These are phyloP conservation scores for Dasysyrphus tricinctus DNA, from an alignment of 2,888 invertebrate genomes.

Conservation along the genomic window DNA sequence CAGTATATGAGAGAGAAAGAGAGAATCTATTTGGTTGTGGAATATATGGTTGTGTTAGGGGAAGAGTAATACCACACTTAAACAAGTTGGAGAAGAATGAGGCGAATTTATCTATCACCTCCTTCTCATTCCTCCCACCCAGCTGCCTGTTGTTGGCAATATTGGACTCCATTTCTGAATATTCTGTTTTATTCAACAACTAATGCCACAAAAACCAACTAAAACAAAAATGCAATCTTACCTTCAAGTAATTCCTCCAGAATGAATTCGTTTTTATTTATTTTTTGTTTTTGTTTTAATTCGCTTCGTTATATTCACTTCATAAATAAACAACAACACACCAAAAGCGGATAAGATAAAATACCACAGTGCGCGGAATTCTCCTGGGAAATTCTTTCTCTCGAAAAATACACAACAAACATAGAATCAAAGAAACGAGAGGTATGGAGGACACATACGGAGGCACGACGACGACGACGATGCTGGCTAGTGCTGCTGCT, in stretches of 20 bases:
- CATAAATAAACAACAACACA: conserved; percentile 65
- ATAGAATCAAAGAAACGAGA: conserved; percentile 33
- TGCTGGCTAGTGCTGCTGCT: conserved; percentile 21
- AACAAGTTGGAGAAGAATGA: conserved; percentile 27
- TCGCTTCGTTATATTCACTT: conserved; percentile 61
- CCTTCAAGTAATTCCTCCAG: conserved; percentile 64
- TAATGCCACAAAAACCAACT: conserved; percentile 15
- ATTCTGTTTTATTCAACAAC: conserved; percentile 12
- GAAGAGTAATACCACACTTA: conserved; percentile 32
- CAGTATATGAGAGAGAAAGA: background rate
- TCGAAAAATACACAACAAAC: conserved; percentile 61
- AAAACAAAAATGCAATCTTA: conserved; percentile 35
- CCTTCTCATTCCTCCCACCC: conserved; percentile 20
- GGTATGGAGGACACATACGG: conserved; percentile 26
- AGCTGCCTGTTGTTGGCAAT: conserved; percentile 22
- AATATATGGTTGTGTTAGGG: conserved; percentile 18
- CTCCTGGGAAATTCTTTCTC: conserved; percentile 70
- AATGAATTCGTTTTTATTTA: conserved; percentile 31
- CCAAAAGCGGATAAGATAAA: conserved; percentile 56
- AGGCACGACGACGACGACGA: conserved; percentile 19
- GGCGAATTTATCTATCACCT: conserved; percentile 57
- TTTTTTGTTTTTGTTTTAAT: conserved; percentile 31
- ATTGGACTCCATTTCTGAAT: background rate
- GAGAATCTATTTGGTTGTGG: background rate
- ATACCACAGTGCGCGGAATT: conserved; percentile 66